Base-by-base conservation (phyloP, 2,113 vertebrate genomes). In the Rhadina sibilatrix region DNA sequence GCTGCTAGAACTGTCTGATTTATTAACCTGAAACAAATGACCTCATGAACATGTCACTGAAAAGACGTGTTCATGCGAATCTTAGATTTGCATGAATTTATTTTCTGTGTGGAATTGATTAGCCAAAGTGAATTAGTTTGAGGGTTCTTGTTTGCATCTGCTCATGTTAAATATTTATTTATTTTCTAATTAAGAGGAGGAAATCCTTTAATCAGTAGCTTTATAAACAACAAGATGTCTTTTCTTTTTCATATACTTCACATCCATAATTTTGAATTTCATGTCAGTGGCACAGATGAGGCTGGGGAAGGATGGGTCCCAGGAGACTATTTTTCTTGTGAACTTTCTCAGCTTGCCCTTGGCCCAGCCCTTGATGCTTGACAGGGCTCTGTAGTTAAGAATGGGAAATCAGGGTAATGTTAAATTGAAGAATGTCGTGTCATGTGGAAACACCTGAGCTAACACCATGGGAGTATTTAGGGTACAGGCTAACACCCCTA, bases 1-100 rank as follows among this genome's bases (percentile, higher is more conserved):
- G 79, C 88, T 92, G 56, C 30, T 93, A 82, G 21, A 85, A 38
- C 56, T 49, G 38, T 37, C 37, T 96, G 83, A 96, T 96, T 85
- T 93, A 92, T 93, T 94, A 91, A 77, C 77, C 44, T 92, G 87
- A 93, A 95, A 92, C 64, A 93, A 95, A 92, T 90, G 80, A 95
- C 90, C 85, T 90, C 69, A 83, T 66, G 56, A 96, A 49, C 38
- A 53, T 89, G 69, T 81, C 74, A 82, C 60, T 65, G 76, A 93
- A 80, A 60, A 90, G 49, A 71, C 69, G 38, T 37, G 23, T 61
- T 95, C 80, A n/a, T 65, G 35, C n/a, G 24, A 83, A 90, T 22
- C 50, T 75, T 53, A 65, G 53, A 93, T 90, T 92, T 92, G 38
- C 84, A 86, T 75, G 21, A 71, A 84, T 94, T 90, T 86, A 50